Conservation (phyloP, 2,797 vertebrate species). For the Spinibarbus caldwelli region DNA sequence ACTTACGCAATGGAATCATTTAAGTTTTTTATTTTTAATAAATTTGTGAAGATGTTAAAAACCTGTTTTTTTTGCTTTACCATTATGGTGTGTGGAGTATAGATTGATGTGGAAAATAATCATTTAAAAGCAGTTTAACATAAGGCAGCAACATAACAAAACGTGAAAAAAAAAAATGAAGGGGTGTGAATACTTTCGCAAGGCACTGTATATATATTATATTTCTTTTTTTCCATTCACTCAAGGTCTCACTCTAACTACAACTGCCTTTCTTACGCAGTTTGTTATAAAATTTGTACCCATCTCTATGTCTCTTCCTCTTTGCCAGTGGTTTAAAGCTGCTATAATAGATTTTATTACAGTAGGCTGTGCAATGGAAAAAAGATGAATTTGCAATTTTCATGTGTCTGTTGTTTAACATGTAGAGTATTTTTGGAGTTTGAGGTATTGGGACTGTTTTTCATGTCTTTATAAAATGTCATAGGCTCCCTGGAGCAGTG, state of each 20-base stretch:
- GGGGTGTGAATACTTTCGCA: no score
- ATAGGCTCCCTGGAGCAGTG: neutral
- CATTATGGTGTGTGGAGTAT: no score
- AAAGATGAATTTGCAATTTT: slow-evolving; percentile 28
- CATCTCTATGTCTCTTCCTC: neutral
- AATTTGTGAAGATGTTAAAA: no score
- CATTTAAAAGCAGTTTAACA: no score
- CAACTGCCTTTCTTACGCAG: neutral
- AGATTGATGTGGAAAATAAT: no score
- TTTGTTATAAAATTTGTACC: neutral
- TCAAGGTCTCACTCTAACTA: neutral
- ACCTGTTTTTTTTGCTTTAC: no score
- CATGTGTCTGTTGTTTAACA: slow-evolving; percentile 3
- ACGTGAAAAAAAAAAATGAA: no score
- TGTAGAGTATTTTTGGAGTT: slow-evolving; percentile 8
- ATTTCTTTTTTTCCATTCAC: neutral
- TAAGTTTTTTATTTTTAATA: no score
- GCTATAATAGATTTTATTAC: slow-evolving; percentile 36
- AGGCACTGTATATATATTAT: no score
- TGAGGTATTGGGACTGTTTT: slow-evolving; percentile 24
- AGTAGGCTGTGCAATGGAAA: slow-evolving; percentile 22
- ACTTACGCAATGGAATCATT: no score
- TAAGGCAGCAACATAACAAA: no score
- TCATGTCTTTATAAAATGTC: slow-evolving; percentile 31
- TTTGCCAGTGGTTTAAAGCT: slow-evolving; percentile 12